These are phyloP conservation scores for Phrynocephalus forsythii DNA, from an alignment of 2,797 vertebrate species.

Conservation along the genomic window DNA sequence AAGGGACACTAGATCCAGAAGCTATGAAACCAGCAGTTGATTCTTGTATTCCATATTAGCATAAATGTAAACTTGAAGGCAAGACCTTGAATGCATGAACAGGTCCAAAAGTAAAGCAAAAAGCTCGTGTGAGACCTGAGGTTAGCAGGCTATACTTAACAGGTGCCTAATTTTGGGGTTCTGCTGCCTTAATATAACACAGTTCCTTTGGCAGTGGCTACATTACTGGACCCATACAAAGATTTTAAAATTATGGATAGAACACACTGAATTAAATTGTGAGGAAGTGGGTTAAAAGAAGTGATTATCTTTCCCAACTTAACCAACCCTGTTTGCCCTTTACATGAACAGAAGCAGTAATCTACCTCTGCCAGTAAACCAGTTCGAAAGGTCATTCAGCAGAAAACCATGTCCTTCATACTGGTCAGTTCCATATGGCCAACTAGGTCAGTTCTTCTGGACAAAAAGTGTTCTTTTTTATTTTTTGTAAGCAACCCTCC, in stretches of 20 bases:
- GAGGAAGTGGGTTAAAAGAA: slow-evolving; percentile 60
- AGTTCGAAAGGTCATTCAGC: slow-evolving; percentile 68
- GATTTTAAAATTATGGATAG: slow-evolving; percentile 73
- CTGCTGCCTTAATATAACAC: slow-evolving; percentile 93
- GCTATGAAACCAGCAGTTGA: slow-evolving; percentile 93
- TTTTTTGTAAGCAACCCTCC: slow-evolving; percentile 58
- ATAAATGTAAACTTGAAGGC: slow-evolving; percentile 84
- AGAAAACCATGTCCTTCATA: slow-evolving; percentile 62
- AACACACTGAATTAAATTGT: slow-evolving; percentile 70
- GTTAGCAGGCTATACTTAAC: slow-evolving; percentile 76
- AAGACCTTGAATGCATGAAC: slow-evolving; percentile 76
- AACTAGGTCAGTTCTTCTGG: slow-evolving; percentile 63
- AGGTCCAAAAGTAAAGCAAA: slow-evolving; percentile 76
- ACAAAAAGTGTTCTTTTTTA: slow-evolving; percentile 60
- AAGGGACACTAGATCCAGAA: slow-evolving; percentile 85
- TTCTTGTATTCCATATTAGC: slow-evolving; percentile 92
- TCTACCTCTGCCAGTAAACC: slow-evolving; percentile 82
- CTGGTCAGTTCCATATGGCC: slow-evolving; percentile 66
- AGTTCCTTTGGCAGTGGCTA: slow-evolving; percentile 92
- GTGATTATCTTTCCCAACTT: slow-evolving; percentile 68
- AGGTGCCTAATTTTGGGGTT: slow-evolving; percentile 88
- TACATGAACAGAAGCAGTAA: slow-evolving; percentile 77
- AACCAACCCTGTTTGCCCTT: slow-evolving; percentile 62
- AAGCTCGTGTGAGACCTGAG: slow-evolving; percentile 66
- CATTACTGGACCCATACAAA: slow-evolving; percentile 78